phyloP scores from a whole-genome alignment of 1,140 invertebrate species.

The Acromyrmex echinatior region DNA sequence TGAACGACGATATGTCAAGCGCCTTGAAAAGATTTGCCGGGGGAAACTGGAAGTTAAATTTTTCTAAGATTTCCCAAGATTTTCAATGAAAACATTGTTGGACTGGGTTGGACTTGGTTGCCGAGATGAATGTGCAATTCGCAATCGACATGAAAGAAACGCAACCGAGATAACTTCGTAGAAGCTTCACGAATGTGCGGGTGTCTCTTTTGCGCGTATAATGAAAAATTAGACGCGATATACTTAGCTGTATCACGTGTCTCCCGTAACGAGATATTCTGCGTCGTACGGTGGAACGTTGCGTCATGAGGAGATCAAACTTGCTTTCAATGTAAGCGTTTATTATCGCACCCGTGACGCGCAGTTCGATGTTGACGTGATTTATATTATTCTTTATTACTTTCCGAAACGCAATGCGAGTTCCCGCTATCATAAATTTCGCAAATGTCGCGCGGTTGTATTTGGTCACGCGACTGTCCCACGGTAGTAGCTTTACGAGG shows the following conservation, averaged over 20 bases:
- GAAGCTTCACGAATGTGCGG: background rate
- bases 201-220: too few relatives aligned
- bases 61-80: background rate
- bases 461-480: background rate
- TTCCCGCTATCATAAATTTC: conserved; percentile 13
- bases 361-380: background rate
- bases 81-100: background rate
- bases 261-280: conserved; percentile 14
- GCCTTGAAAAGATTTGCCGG: background rate
- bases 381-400: conserved; percentile 8
- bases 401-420: background rate
- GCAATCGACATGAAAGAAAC: background rate
- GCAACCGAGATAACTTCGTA: background rate
- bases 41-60: background rate
- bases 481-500: background rate
- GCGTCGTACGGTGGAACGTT: conserved; percentile 2
- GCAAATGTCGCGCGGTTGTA: background rate
- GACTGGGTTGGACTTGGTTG: too few relatives aligned
- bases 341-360: conserved; percentile 13
- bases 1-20: conserved; percentile 13
- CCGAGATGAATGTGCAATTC: background rate
- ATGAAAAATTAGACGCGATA: conserved; percentile 33
- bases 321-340: conserved; percentile 22
- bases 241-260: background rate
- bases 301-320: conserved; percentile 38